Conservation (phyloP, 2,113 vertebrate species). For the Gasterosteus aculeatus region DNA sequence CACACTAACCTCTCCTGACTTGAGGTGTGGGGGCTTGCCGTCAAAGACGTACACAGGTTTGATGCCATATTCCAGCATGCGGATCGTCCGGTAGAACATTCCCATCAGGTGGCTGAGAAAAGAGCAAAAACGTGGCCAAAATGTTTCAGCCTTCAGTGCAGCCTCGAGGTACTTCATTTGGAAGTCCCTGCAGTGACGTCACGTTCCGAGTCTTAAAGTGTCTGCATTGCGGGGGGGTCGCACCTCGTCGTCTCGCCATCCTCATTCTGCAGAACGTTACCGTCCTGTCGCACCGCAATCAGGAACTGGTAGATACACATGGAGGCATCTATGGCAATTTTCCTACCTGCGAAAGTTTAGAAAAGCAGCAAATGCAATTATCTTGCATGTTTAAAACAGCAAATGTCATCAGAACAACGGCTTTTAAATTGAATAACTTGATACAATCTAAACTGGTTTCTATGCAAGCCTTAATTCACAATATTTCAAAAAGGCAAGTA, state of each 20-base stretch:
- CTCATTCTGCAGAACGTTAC: slow-evolving; percentile 91
- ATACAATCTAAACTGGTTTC: neutral
- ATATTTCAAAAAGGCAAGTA: neutral
- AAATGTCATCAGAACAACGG: neutral
- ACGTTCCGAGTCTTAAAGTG: neutral
- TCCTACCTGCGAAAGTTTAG: slow-evolving; percentile 79
- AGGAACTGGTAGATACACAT: slow-evolving; percentile 99
- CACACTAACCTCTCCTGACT: slow-evolving; percentile 87
- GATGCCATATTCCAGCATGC: slow-evolving; percentile 95
- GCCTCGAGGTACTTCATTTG: neutral
- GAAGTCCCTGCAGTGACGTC: neutral
- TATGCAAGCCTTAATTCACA: neutral
- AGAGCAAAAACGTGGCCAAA: neutral
- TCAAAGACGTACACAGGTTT: slow-evolving; percentile 96
- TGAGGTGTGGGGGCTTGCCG: slow-evolving; percentile 93
- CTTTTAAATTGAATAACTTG: neutral
- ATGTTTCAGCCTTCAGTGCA: neutral
- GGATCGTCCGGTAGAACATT: slow-evolving; percentile 98
- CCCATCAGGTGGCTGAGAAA: slow-evolving; percentile 91
- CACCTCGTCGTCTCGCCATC: slow-evolving; percentile 95
- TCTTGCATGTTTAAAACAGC: neutral
- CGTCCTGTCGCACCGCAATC: slow-evolving; percentile 94
- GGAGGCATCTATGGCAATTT: slow-evolving; percentile 96
- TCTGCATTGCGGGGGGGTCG: neutral
- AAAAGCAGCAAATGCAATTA: neutral